A percentile compares a stretch with the other conserved stretches of the same genome.
phyloP scores from a whole-genome alignment of 2,113 vertebrate genomes.

The Agapornis roseicollis region DNA sequence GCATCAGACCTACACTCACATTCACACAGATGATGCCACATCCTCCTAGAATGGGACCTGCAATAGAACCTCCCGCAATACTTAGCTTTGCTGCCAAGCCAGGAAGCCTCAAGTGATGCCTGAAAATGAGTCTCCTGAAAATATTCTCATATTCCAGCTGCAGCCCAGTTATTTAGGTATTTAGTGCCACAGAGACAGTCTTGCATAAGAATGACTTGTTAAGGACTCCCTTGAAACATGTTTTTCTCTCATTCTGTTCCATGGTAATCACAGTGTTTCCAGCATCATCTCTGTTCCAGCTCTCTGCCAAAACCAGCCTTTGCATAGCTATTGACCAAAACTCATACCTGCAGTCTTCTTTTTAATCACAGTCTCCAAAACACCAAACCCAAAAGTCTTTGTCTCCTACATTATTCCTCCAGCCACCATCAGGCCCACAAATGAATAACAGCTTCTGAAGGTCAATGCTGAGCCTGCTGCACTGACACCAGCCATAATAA shows the following conservation, averaged over 20 bases:
- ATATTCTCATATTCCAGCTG: not conserved
- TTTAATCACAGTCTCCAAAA: not conserved
- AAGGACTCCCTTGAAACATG: not conserved
- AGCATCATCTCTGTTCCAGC: not conserved
- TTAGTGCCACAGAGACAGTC: not conserved
- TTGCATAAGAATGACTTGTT: not conserved
- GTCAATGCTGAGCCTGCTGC: not conserved
- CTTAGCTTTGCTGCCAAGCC: not conserved
- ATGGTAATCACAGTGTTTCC: not conserved
- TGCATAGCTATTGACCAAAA: not conserved
- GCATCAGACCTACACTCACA: accelerated
- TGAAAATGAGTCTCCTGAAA: not conserved
- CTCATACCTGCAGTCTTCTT: not conserved
- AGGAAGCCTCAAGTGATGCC: not conserved
- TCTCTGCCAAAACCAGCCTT: not conserved
- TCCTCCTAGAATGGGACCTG: not conserved
- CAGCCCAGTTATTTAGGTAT: not conserved
- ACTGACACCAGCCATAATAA: not conserved
- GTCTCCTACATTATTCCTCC: not conserved
- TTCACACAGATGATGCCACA: not conserved
- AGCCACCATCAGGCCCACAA: not conserved
- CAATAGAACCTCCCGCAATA: not conserved
- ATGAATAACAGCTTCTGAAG: not conserved
- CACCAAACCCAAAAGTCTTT: not conserved
- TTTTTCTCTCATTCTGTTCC: not conserved